phyloP scores from a whole-genome alignment of 2,797 vertebrate genomes.

The Phyllotis vaccarum region DNA sequence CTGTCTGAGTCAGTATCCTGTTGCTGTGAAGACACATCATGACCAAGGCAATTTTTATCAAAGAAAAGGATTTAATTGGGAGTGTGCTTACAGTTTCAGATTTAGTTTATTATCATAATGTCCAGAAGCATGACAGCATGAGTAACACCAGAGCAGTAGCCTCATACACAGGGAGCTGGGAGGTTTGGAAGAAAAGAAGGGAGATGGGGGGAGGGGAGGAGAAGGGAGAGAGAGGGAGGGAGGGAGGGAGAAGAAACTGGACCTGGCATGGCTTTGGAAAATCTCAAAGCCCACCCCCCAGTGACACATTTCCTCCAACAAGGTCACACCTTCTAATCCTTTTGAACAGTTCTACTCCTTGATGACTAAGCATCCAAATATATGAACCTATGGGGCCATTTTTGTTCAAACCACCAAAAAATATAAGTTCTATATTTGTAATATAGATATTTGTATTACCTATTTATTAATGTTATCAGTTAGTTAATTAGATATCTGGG shows the following conservation, averaged over 20 bases:
- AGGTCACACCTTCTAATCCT: not conserved
- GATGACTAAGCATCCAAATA: not conserved
- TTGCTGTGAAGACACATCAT: not conserved
- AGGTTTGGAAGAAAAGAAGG: not conserved
- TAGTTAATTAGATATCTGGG: conserved; percentile 18
- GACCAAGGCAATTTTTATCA: not conserved
- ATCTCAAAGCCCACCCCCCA: not conserved
- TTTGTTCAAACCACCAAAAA: not conserved
- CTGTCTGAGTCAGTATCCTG: not conserved
- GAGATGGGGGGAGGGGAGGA: not conserved
- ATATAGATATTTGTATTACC: not conserved
- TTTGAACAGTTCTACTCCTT: not conserved
- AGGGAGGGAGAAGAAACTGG: no score
- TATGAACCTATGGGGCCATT: no score
- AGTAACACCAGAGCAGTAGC: not conserved
- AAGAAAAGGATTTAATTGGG: not conserved
- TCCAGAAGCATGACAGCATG: not conserved
- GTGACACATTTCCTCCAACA: not conserved
- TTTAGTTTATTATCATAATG: not conserved
- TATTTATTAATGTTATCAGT: conserved; percentile 30
- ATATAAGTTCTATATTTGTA: conserved; percentile 33
- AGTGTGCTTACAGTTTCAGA: not conserved
- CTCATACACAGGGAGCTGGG: not conserved
- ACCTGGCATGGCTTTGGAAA: not conserved
- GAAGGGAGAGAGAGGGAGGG: not conserved